Evolutionary conservation across 2,797 vertebrate genomes (phyloP).

Genomic region (Lagodon rhomboides): DNA sequence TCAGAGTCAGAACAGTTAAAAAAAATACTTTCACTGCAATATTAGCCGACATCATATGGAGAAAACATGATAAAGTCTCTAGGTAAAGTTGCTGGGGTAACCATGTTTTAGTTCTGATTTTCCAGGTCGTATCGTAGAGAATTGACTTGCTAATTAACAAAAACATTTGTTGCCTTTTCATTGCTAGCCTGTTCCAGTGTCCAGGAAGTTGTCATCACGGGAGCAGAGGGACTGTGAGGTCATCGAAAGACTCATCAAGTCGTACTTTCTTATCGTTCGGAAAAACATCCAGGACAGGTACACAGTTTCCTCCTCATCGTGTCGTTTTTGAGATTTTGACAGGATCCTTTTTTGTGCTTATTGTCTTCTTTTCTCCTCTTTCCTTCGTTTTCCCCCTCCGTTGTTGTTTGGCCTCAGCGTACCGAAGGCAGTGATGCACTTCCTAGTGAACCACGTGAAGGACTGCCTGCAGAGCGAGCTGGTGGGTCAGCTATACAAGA

Average conservation of each 20-base stretch:
- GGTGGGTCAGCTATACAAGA: constrained; percentile 96
- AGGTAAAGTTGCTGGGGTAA: neutral
- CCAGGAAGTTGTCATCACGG: constrained; percentile 96
- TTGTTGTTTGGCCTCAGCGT: constrained; percentile 84
- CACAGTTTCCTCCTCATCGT: accelerated
- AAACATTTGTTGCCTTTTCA: constrained; percentile 4
- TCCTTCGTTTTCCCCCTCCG: neutral
- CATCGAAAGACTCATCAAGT: constrained; percentile 98
- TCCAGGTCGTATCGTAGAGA: neutral
- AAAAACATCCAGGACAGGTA: constrained; percentile 99
- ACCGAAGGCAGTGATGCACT: constrained; percentile 99
- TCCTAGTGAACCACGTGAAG: constrained; percentile 98
- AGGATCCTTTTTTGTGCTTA: neutral
- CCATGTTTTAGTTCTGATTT: neutral
- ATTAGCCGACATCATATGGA: neutral
- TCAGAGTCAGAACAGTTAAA: neutral
- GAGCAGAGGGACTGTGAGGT: constrained; percentile 98
- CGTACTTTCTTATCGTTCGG: constrained; percentile 98
- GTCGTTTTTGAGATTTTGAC: neutral
- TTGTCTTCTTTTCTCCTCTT: neutral
- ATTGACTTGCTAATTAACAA: neutral
- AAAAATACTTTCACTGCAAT: neutral
- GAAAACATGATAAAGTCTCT: neutral
- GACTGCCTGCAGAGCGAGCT: constrained; percentile 98
- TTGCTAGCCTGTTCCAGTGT: constrained; percentile 94